Evolutionary conservation across 2,888 invertebrate genomes (phyloP).

Genomic region (Xanthorhoe designata): DNA sequence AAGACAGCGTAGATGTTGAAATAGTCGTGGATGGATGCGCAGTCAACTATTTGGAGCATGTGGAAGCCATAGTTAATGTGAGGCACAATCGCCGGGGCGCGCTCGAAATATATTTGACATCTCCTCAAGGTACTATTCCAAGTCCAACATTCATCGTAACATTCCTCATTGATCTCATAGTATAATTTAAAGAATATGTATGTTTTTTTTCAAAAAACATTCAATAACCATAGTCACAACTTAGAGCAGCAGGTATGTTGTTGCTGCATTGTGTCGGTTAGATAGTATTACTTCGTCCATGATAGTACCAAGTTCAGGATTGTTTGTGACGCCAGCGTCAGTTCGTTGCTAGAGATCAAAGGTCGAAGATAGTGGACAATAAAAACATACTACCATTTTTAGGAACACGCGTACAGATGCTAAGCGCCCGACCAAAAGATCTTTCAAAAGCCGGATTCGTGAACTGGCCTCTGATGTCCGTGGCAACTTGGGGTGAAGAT

Average conservation of each 20-base stretch:
- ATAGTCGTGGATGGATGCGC: constrained; percentile 86
- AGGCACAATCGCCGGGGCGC: constrained; percentile 91
- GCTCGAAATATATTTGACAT: constrained; percentile 89
- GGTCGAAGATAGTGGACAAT: not conserved
- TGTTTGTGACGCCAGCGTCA: not conserved
- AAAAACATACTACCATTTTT: constrained; percentile 19
- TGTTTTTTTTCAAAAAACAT: no score
- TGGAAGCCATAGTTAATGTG: constrained; percentile 90
- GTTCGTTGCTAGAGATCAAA: not conserved
- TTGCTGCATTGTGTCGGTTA: no score
- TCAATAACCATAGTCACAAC: no score
- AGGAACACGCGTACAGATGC: constrained; percentile 90
- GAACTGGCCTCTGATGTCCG: constrained; percentile 95
- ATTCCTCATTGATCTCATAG: no score
- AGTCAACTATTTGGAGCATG: constrained; percentile 92
- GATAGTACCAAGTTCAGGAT: no score
- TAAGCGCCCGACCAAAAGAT: constrained; percentile 90
- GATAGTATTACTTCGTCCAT: no score
- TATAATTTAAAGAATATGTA: no score
- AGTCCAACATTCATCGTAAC: not conserved
- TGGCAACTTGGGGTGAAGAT: constrained; percentile 96
- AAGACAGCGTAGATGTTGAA: constrained; percentile 55
- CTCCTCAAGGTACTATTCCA: constrained; percentile 88
- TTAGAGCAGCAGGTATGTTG: no score
- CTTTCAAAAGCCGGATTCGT: constrained; percentile 89